These are phyloP conservation scores for Myotis yumanensis DNA, from an alignment of 2,113 vertebrate genomes.

Conservation along the genomic window DNA sequence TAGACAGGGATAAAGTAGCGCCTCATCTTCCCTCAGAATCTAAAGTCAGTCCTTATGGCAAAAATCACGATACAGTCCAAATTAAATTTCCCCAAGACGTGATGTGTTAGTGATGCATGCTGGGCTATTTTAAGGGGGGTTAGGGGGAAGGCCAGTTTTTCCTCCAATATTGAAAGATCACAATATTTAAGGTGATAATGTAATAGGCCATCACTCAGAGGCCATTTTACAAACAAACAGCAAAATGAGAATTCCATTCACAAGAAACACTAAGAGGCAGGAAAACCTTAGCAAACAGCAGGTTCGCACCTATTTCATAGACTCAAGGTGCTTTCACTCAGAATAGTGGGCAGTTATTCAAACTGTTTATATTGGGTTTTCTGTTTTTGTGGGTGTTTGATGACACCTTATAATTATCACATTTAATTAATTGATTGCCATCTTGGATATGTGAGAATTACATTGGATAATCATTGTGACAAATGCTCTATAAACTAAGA, in stretches of 20 bases:
- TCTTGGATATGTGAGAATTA: neutral
- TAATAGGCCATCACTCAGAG: neutral
- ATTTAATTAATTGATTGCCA: conserved; percentile 12
- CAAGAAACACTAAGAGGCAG: neutral
- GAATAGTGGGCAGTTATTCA: neutral
- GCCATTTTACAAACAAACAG: neutral
- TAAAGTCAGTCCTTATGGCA: neutral
- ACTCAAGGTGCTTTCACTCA: neutral
- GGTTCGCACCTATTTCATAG: neutral
- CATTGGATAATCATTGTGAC: neutral
- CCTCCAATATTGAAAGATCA: neutral
- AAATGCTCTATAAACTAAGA: neutral
- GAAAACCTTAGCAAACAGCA: neutral
- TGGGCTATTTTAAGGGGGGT: neutral
- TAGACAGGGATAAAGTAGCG: neutral
- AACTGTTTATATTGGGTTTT: neutral
- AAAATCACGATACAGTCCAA: neutral
- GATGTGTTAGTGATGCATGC: neutral
- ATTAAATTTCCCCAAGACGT: neutral
- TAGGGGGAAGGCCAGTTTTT: neutral
- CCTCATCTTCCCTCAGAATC: neutral
- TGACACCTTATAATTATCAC: neutral
- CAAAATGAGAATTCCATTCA: neutral
- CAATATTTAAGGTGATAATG: neutral
- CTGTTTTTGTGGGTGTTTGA: conserved; percentile 5